phyloP scores from a whole-genome alignment of 2,113 vertebrate species.

The Canis aureus region DNA sequence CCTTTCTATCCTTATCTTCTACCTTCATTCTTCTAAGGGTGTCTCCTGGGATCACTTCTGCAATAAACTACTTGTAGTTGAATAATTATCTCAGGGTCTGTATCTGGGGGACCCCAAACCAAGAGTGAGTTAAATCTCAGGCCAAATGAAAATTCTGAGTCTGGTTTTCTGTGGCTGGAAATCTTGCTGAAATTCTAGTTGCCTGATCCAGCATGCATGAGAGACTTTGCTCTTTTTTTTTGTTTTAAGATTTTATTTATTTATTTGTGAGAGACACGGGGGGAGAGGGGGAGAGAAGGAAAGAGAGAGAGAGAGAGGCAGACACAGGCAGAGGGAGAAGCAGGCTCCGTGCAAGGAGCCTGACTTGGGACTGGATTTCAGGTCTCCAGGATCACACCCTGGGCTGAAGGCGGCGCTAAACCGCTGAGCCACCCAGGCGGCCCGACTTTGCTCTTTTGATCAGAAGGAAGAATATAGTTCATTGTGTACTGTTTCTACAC shows the following conservation, averaged over 20 bases:
- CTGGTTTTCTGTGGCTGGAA: background rate
- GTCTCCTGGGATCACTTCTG: background rate
- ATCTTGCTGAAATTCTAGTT: slow-evolving; percentile 11
- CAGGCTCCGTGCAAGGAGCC: no score
- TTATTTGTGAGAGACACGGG: no score
- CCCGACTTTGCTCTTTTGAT: background rate
- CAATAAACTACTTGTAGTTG: background rate
- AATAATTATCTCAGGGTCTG: background rate
- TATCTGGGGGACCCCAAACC: background rate
- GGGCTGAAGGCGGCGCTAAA: no score
- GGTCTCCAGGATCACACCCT: no score
- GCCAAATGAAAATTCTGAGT: background rate
- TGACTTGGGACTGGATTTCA: no score
- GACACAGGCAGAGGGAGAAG: no score
- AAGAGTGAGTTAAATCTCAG: background rate
- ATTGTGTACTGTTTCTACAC: background rate
- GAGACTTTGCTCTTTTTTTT: background rate
- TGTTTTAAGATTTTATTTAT: no score
- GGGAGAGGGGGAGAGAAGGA: no score
- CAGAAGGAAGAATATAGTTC: background rate
- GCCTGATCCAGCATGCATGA: background rate
- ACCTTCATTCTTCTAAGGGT: background rate
- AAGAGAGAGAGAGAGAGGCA: no score
- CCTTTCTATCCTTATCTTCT: background rate
- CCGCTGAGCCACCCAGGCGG: no score